These are phyloP conservation scores for Lottia scabra DNA, from an alignment of 2,888 invertebrate genomes.

Conservation along the genomic window DNA sequence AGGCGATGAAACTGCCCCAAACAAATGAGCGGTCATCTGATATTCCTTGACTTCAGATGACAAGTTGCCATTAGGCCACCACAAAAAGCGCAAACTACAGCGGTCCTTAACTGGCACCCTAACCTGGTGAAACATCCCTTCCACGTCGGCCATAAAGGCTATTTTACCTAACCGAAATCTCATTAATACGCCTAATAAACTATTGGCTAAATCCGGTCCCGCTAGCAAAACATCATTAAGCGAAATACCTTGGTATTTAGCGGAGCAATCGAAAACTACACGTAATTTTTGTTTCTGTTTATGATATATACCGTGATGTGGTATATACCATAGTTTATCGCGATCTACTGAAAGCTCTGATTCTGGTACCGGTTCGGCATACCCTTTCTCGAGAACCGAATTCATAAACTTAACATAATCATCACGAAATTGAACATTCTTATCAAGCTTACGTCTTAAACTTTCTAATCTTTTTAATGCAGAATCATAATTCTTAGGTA, in stretches of 20 bases:
- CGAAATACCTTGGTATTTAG: slow-evolving; percentile 8
- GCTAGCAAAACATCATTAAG: neutral
- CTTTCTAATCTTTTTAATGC: slow-evolving; percentile 9
- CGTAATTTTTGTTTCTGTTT: slow-evolving; percentile 23
- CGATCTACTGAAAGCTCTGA: slow-evolving; percentile 5
- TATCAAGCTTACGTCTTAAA: slow-evolving; percentile 1
- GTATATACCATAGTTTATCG: slow-evolving; percentile 31
- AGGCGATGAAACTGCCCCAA: slow-evolving; percentile 19
- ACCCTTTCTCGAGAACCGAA: slow-evolving; percentile 16
- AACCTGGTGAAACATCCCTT: slow-evolving; percentile 17
- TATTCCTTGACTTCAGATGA: slow-evolving; percentile 3
- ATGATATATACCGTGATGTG: slow-evolving; percentile 29
- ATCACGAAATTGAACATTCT: slow-evolving; percentile 8
- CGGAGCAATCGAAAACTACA: slow-evolving; percentile 28
- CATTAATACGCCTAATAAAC: slow-evolving; percentile 6
- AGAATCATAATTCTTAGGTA: slow-evolving; percentile 16
- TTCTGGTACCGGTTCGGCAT: slow-evolving; percentile 20
- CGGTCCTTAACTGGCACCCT: slow-evolving; percentile 13
- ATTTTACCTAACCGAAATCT: slow-evolving; percentile 1
- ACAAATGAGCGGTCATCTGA: slow-evolving; percentile 19
- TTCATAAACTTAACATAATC: slow-evolving; percentile 24
- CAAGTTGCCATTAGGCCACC: slow-evolving; percentile 17
- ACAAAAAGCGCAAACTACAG: slow-evolving; percentile 15
- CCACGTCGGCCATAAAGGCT: neutral
- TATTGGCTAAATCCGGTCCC: slow-evolving; percentile 8